Base-by-base conservation (phyloP, 1,140 invertebrate species). In the Paraescarpia echinospica region DNA sequence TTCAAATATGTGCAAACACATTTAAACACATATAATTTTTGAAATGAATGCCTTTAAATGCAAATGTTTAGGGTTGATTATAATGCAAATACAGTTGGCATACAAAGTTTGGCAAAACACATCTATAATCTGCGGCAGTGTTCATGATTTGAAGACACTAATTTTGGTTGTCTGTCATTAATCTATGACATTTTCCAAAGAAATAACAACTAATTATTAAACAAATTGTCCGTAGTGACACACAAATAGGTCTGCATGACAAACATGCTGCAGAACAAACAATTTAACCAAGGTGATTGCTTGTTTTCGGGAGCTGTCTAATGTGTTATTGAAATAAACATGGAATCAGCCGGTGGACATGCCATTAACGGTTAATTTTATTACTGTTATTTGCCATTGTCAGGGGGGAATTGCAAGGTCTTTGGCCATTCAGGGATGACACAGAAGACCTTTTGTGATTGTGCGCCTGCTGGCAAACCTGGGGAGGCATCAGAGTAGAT, bases 271-370 rank as follows among this genome's bases (percentile, higher is more conserved):
- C 12, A 12, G 59, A 77, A 77, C 59, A 77, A 77, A 77, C 59
- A 77, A 18, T 77, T 77, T 27, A 77, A 12, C 41, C 27, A 27
- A 18, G 59, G 12, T 77, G 59, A 77, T 77, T 77, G 59, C 59
- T 27, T 77, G 59, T 77, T 77, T 77, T 77, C 59, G 59, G 59
- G 59, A 77, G 59, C 59, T 77, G 59, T 31, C 59, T 77, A 77
- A 77, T 77, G 59, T 77, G 59, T 77, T 77, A 77, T 77, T 77
- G 59, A 77, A 77, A 77, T 77, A 77, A 77, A 77, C 59, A 77
- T 77, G 59, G 59, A 77, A 18, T 77, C 59, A 77, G 1, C 22
- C 59, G 27, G 59, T 77, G 59, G 59, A 77, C 59, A 77, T 27
- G 59, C 2, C 59, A 77, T 77, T 77, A 77, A 77, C 59, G 27